A percentile compares a stretch with the other conserved stretches of the same genome.
phyloP scores from a whole-genome alignment of 2,797 vertebrate species.

The Sebastiscus tertius region DNA sequence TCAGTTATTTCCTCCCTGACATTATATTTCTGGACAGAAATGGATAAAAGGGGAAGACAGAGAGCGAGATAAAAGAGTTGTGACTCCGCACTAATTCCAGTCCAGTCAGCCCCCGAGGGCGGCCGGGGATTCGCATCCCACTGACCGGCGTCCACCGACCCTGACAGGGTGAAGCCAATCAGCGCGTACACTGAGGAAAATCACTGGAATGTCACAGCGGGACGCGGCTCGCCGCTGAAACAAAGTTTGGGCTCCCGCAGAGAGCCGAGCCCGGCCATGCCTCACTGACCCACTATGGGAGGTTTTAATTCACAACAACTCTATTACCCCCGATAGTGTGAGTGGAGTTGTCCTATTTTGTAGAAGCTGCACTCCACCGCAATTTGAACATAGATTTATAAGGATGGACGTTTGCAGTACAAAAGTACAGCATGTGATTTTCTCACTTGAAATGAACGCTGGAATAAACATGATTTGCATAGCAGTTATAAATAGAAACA shows the following conservation, averaged over 20 bases:
- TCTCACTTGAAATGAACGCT: background rate
- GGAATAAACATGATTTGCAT: slow-evolving; percentile 31
- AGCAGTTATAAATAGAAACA: slow-evolving; percentile 18
- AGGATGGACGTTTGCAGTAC: background rate
- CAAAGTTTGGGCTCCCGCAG: slow-evolving; percentile 33
- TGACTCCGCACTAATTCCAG: slow-evolving; percentile 45
- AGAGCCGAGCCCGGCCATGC: slow-evolving; percentile 13
- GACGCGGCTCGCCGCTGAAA: slow-evolving; percentile 24
- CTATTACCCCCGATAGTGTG: background rate
- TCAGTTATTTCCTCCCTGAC: slow-evolving; percentile 15
- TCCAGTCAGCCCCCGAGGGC: slow-evolving; percentile 38
- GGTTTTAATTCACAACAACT: slow-evolving; percentile 20
- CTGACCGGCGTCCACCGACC: slow-evolving; percentile 44
- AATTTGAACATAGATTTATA: background rate
- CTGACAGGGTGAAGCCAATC: slow-evolving; percentile 61
- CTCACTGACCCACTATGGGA: slow-evolving; percentile 59
- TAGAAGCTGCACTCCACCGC: background rate
- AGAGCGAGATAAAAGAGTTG: slow-evolving; percentile 24
- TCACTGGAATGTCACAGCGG: slow-evolving; percentile 38
- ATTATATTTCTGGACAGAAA: slow-evolving; percentile 3
- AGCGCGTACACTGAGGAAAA: slow-evolving; percentile 29
- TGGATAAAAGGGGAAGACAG: background rate
- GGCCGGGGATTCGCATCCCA: slow-evolving; percentile 31
- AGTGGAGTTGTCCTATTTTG: background rate
- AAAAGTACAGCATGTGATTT: background rate